These are phyloP conservation scores for Sternotherus odoratus DNA, from an alignment of 2,797 vertebrate genomes.

Conservation along the genomic window DNA sequence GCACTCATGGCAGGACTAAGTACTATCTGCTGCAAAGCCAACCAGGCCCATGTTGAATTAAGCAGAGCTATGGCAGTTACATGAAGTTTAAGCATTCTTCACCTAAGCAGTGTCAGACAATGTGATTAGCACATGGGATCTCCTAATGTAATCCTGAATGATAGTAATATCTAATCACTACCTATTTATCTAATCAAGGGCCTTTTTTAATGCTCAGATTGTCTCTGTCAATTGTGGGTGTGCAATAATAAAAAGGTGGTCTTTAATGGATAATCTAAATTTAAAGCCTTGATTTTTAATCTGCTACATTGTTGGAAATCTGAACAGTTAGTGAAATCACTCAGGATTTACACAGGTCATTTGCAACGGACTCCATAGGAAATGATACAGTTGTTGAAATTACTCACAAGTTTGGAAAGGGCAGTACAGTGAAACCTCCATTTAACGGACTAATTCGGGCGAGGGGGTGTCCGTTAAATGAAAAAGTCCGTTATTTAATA, in stretches of 20 bases:
- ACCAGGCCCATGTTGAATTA: not conserved
- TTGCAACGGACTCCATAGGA: not conserved
- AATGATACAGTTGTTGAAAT: not conserved
- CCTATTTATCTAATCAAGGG: not conserved
- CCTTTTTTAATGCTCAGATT: not conserved
- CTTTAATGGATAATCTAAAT: not conserved
- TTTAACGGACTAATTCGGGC: too few species aligned
- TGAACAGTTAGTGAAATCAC: not conserved
- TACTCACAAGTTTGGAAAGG: not conserved
- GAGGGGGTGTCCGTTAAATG: too few species aligned
- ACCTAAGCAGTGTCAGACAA: not conserved
- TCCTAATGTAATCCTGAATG: not conserved
- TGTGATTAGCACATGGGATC: not conserved
- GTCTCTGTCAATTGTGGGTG: not conserved
- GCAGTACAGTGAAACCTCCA: too few species aligned
- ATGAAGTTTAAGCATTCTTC: not conserved
- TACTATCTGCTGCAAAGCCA: not conserved
- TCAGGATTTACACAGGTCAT: not conserved
- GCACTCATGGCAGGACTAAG: too few species aligned
- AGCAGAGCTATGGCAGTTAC: not conserved
- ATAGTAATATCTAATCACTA: not conserved
- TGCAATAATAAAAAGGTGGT: not conserved
- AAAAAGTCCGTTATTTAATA: too few species aligned
- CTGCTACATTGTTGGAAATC: not conserved
- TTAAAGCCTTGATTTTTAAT: not conserved